Base-by-base conservation (phyloP, 2,797 vertebrate genomes). In the Salmo trutta region DNA sequence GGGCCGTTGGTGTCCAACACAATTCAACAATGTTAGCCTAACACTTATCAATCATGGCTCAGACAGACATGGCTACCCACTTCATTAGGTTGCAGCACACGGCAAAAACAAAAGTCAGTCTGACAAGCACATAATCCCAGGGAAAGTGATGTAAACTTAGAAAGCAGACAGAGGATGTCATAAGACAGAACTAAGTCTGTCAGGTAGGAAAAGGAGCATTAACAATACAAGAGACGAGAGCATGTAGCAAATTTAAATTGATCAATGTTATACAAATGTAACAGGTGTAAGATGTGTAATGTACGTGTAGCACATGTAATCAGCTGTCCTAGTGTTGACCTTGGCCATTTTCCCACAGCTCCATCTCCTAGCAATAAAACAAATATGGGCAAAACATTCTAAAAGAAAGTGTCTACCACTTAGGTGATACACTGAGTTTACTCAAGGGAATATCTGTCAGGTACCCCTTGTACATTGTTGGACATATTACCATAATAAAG, bases 71-170 rank as follows among this genome's bases (percentile, higher is more conserved):
- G 10, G 10, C 41, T 47, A 47, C 10, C 41, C 41, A 47, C 41
- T 47, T 47, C 41, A 47, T 47, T 47, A 3, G 41, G 41, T 47
- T 47, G 41, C 10, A 47, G 41, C 41, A 47, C 41, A 47, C 2
- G 0, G 41, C 41, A 10, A 12, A 47, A 47, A 1, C 12, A 47
- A 47, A 12, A 53, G 87, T 84, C 82, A 87, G 78, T 65, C 79
- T 79, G 82, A 82, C 69, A 72, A 76, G 79, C 52, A 76, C 62
- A 80, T 83, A 79, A 91, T 84, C 78, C 41, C 41, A 47, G 41
- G 10, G 41, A 47, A 47, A 47, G 41, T 47, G 41, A 47, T 47
- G 10, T 47, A 47, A 47, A 47, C 41, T 3, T 47, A 47, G 2
- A 47, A 41, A 41, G 8, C 36, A 41, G 36, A 10, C 36, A 41